These are phyloP conservation scores for Theristicus caerulescens DNA, from an alignment of 2,113 vertebrate species.

Conservation along the genomic window DNA sequence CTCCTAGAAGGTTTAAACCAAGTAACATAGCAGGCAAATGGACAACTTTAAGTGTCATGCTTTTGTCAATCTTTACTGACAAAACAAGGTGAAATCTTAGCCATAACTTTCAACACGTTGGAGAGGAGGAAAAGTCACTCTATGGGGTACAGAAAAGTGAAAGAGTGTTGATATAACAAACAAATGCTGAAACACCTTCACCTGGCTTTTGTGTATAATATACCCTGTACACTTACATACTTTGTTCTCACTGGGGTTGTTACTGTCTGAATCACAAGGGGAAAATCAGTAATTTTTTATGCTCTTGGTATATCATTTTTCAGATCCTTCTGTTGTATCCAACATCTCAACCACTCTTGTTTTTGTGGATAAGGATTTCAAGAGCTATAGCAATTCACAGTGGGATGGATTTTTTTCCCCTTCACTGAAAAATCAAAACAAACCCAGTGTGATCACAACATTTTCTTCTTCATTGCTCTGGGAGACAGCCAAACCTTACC, in stretches of 20 bases:
- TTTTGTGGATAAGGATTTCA: conserved; percentile 8
- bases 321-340: neutral
- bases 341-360: neutral
- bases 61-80: neutral
- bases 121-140: neutral
- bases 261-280: neutral
- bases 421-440: conserved; percentile 18
- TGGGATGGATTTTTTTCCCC: neutral
- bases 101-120: neutral
- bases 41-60: neutral
- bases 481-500: neutral
- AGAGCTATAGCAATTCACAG: neutral
- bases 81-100: neutral
- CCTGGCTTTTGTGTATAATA: neutral
- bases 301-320: neutral
- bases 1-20: neutral
- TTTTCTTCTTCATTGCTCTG: neutral
- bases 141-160: neutral
- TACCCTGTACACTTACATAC: neutral
- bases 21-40: neutral
- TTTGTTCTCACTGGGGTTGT: neutral
- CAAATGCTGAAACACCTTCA: neutral
- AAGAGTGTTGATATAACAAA: neutral
- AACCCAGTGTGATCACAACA: neutral
- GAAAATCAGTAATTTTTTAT: neutral